Base-by-base conservation (phyloP, 2,113 vertebrate species). In the Sclerurus mexicanus region DNA sequence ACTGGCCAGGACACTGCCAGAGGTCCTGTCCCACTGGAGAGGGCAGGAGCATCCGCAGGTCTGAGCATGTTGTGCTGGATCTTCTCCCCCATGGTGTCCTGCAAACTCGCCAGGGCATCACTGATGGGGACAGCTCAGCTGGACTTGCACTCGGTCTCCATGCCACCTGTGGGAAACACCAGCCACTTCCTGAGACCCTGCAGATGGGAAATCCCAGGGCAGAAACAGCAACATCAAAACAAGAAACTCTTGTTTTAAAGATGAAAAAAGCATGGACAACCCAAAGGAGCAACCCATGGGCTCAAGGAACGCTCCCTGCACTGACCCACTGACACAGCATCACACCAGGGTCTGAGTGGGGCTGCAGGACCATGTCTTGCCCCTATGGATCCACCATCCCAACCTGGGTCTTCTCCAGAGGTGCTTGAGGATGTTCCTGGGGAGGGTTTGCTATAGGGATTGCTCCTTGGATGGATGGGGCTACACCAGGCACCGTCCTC, bases 361-460 rank as follows among this genome's bases (percentile, higher is more conserved):
- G 27, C 8, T 37, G 55, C 25, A 27, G 67, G 78, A 68, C 67
- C 1, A 1, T 0, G 0, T 62, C 50, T 42, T 8, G 0, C 10
- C 62, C 67, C 67, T 67, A 50, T 2, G 4, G 47, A 78, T 59
- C 73, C 44, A 14, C 67, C 3, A 5, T 59, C 84, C 23, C 73
- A 80, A 23, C 84, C 44, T 73, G 78, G 78, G 17, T 37, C 50
- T 52, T 80, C 50, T 52, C 22, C 31, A 64, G 49, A 64, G 39
- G 56, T 35, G 14, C 56, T n/a, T 35, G 22, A 37, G 62, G 78
- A 75, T 15, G 84, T 58, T 30, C 44, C 67, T 58, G 78, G 44
- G 37, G 37, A 87, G 19, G 37, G 49, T 58, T 69, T 69, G 25
- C 76, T 47, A 25, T 68, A 75, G 68, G 68, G 55, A 46, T 30